Evolutionary conservation across 2,797 vertebrate species (phyloP).

Genomic region (Hybognathus amarus): DNA sequence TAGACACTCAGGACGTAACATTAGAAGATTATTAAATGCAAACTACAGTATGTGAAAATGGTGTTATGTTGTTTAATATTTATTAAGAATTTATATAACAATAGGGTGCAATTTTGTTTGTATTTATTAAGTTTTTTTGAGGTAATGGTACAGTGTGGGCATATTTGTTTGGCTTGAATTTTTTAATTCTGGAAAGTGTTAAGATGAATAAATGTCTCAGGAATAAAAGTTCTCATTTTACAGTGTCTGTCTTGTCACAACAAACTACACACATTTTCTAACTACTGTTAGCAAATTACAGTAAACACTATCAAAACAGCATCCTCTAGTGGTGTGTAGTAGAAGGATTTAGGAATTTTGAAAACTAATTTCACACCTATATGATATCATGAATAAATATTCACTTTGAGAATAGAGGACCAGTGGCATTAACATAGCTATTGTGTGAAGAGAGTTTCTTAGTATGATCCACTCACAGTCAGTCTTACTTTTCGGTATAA

Average conservation of each 20-base stretch:
- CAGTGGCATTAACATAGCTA: too few relatives aligned
- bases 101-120: neutral
- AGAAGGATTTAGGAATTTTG: neutral
- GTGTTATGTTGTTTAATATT: neutral
- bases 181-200: constrained; percentile 61
- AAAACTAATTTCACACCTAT: neutral
- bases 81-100: neutral
- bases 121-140: neutral
- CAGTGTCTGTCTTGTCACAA: constrained; percentile 15
- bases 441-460: too few relatives aligned
- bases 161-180: constrained; percentile 48
- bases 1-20: too few relatives aligned
- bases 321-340: constrained; percentile 28
- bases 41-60: constrained; percentile 2
- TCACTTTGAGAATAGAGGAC: neutral
- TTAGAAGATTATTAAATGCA: constrained; percentile 1
- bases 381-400: neutral
- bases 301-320: neutral
- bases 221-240: constrained; percentile 56
- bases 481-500: too few relatives aligned
- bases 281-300: neutral
- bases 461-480: too few relatives aligned
- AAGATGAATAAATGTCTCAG: constrained; percentile 77
- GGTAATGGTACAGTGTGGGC: neutral
- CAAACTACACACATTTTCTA: neutral